phyloP scores from a whole-genome alignment of 1,140 invertebrate genomes.

The Bombus pyrosoma region DNA sequence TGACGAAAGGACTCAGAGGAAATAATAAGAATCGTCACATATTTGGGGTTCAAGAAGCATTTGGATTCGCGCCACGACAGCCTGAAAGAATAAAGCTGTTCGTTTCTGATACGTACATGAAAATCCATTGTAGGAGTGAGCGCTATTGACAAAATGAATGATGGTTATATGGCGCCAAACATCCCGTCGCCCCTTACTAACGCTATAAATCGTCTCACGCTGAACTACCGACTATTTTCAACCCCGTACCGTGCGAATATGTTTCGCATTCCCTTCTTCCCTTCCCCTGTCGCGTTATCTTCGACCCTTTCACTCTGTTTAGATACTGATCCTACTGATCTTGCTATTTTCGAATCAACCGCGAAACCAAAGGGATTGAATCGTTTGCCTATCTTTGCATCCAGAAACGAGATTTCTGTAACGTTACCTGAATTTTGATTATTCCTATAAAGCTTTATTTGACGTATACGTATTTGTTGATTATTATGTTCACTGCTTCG shows the following conservation, averaged over 20 bases:
- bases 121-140: constrained; percentile 71
- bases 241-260: constrained; percentile 50
- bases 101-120: constrained; percentile 69
- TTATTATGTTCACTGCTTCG: too few species aligned
- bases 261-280: constrained; percentile 40
- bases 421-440: background rate
- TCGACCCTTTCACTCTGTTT: constrained; percentile 25
- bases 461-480: too few species aligned
- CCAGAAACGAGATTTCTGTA: background rate
- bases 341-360: constrained; percentile 38
- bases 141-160: constrained; percentile 79
- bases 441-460: background rate
- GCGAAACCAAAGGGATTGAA: background rate
- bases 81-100: constrained; percentile 77
- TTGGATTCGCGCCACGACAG: constrained; percentile 71
- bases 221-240: constrained; percentile 57
- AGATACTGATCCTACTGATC: constrained; percentile 57
- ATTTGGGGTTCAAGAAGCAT: constrained; percentile 55
- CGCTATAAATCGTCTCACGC: constrained; percentile 75
- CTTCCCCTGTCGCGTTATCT: constrained; percentile 50
- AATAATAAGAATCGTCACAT: constrained; percentile 64
- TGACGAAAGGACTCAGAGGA: constrained; percentile 38
- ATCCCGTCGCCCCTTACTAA: constrained; percentile 61
- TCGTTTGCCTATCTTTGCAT: background rate
- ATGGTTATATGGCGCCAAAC: constrained; percentile 77